Base-by-base conservation (phyloP, 2,888 invertebrate genomes). In the Cremastobaeus sp. region DNA sequence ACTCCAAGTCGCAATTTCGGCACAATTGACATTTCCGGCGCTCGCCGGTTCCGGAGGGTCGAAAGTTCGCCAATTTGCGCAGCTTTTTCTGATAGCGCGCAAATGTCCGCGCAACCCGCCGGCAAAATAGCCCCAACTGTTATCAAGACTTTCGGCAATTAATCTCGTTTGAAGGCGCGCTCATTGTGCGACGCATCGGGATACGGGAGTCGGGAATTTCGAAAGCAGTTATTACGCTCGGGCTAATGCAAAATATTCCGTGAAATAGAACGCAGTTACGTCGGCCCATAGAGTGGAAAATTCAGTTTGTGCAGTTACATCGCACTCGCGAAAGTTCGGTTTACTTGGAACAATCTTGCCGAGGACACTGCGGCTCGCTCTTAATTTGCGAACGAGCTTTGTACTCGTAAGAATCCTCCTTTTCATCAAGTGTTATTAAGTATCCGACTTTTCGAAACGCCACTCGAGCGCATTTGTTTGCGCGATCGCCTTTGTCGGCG, bases 191-290 rank as follows among this genome's bases (percentile, higher is more conserved):
- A n/a, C n/a, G n/a, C n/a, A n/a, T n/a, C n/a, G n/a, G n/a, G n/a
- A n/a, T n/a, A n/a, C n/a, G n/a, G n/a, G n/a, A n/a, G n/a, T n/a
- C n/a, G n/a, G n/a, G n/a, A n/a, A n/a, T n/a, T n/a, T n/a, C n/a
- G n/a, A n/a, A n/a, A n/a, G n/a, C n/a, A n/a, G 57, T 43, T 48
- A 48, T 39, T 60, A 30, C 39, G 48, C 39, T 32, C 43, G 14
- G 18, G 11, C 21, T 34, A 32, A 43, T 57, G 18, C 43, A 43
- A 57, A 57, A 43, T 57, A 57, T 57, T 39, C 15, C 6, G 17
- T 12, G 15, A 41, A 55, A 32, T 41, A 2, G 28, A 20, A 30
- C 12, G 18, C 30, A 30, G 25, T 39, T 28, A 11, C 48, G 30
- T 39, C 39, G 15, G n/a, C 4, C 18, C n/a, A n/a, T n/a, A n/a